Conservation (phyloP, 2,888 invertebrate species). For the Graphium colonna region DNA sequence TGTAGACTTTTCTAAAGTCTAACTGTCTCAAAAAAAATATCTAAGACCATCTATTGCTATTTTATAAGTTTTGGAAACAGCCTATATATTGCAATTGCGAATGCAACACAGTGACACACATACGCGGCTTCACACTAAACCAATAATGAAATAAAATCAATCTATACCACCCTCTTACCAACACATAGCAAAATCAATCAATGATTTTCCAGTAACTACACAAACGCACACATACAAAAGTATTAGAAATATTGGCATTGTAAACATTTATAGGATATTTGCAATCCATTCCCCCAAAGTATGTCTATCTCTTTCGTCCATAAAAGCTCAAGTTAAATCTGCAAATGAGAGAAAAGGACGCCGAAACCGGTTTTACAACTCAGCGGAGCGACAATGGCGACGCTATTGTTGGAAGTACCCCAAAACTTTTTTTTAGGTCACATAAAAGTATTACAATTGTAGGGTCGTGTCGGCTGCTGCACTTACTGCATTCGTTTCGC, state of each 20-base stretch:
- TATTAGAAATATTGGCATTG: slow-evolving; percentile 76
- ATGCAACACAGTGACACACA: slow-evolving; percentile 76
- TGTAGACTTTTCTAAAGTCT: too few species aligned
- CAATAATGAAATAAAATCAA: slow-evolving; percentile 79
- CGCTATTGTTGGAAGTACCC: slow-evolving; percentile 77
- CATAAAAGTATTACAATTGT: slow-evolving; percentile 77
- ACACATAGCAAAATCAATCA: slow-evolving; percentile 57
- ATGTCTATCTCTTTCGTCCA: slow-evolving; percentile 50
- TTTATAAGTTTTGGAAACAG: slow-evolving; percentile 25
- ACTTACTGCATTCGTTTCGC: slow-evolving; percentile 74
- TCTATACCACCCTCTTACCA: slow-evolving; percentile 71
- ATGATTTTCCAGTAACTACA: slow-evolving; percentile 53
- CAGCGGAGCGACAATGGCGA: slow-evolving; percentile 72
- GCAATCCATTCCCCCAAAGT: slow-evolving; percentile 63
- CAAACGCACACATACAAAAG: slow-evolving; percentile 42
- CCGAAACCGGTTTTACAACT: slow-evolving; percentile 62
- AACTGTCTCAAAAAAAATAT: too few species aligned
- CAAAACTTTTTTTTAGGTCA: slow-evolving; percentile 76
- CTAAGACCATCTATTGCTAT: too few species aligned
- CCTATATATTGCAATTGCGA: slow-evolving; percentile 56
- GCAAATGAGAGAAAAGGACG: slow-evolving; percentile 47
- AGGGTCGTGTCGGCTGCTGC: slow-evolving; percentile 70
- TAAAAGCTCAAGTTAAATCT: slow-evolving; percentile 27
- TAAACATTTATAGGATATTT: slow-evolving; percentile 74
- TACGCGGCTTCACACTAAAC: slow-evolving; percentile 78